Evolutionary conservation across 2,888 invertebrate species (phyloP).

Genomic region (Elmis aenea): DNA sequence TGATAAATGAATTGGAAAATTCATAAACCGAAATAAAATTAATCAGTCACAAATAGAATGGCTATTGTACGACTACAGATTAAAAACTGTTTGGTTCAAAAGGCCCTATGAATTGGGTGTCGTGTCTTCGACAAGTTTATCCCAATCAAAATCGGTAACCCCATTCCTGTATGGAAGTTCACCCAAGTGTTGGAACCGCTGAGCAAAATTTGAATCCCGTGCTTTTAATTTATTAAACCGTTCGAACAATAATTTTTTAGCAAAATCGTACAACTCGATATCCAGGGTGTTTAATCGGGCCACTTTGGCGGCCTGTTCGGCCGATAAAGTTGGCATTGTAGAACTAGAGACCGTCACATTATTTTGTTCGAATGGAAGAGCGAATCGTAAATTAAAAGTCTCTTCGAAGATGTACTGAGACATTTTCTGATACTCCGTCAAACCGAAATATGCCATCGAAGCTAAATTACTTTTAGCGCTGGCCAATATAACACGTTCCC

Average conservation of each 20-base stretch:
- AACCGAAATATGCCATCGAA: constrained; percentile 94
- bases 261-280: constrained; percentile 88
- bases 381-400: constrained; percentile 86
- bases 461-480: constrained; percentile 94
- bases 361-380: constrained; percentile 87
- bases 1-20: no score
- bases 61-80: no score
- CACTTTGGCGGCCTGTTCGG: constrained; percentile 70
- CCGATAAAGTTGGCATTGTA: constrained; percentile 71
- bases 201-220: constrained; percentile 75
- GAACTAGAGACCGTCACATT: constrained; percentile 84
- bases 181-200: constrained; percentile 78
- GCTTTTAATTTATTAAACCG: constrained; percentile 77
- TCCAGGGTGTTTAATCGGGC: constrained; percentile 82
- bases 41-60: no score
- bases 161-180: constrained; percentile 70
- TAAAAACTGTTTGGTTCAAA: no score
- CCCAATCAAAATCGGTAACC: constrained; percentile 86
- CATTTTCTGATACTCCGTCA: constrained; percentile 92
- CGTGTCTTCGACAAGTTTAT: constrained; percentile 72
- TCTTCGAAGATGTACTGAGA: constrained; percentile 91
- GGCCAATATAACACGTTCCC: constrained; percentile 81
- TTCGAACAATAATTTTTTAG: constrained; percentile 80
- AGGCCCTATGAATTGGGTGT: no score
- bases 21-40: no score